phyloP scores from a whole-genome alignment of 2,888 invertebrate genomes.

The Cephus pygmeus region DNA sequence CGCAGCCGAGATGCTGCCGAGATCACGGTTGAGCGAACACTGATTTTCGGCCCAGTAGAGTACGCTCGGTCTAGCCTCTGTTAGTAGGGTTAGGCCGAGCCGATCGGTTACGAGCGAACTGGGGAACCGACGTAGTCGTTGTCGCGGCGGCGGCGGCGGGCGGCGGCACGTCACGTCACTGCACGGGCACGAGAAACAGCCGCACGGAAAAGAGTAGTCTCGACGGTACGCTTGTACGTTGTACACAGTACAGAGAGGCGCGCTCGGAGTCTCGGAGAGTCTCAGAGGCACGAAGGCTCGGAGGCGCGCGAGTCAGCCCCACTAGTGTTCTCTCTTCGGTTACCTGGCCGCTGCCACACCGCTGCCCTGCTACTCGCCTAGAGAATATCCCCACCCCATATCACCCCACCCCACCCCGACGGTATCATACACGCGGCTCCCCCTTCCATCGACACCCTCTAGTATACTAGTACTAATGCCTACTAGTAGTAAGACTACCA shows the following conservation, averaged over 20 bases:
- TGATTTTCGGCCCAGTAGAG: constrained; percentile 24
- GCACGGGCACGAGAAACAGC: constrained; percentile 19
- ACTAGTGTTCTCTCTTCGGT: constrained; percentile 58
- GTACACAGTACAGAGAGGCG: constrained; percentile 24
- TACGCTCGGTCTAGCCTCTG: constrained; percentile 18
- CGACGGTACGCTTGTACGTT: not conserved
- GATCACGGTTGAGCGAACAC: constrained; percentile 34
- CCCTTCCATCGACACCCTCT: constrained; percentile 26
- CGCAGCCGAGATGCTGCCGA: constrained; percentile 24
- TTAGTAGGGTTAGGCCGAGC: constrained; percentile 21
- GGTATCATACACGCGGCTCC: constrained; percentile 51
- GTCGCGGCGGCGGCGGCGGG: constrained; percentile 1
- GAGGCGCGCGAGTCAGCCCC: constrained; percentile 57
- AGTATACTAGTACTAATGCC: not conserved
- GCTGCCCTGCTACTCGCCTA: constrained; percentile 51
- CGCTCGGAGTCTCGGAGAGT: not conserved
- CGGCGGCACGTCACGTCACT: constrained; percentile 17
- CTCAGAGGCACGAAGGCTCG: constrained; percentile 4
- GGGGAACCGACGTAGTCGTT: constrained; percentile 9
- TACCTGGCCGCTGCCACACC: constrained; percentile 54
- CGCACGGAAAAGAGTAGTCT: not conserved
- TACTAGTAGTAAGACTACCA: not conserved
- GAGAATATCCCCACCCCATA: constrained; percentile 54
- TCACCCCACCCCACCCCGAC: constrained; percentile 21
- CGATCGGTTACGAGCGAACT: constrained; percentile 20